Evolutionary conservation across 2,797 vertebrate genomes (phyloP), one percentile per base, ranked within the genome.

Genomic region (Eupleurogrammus muticus): DNA sequence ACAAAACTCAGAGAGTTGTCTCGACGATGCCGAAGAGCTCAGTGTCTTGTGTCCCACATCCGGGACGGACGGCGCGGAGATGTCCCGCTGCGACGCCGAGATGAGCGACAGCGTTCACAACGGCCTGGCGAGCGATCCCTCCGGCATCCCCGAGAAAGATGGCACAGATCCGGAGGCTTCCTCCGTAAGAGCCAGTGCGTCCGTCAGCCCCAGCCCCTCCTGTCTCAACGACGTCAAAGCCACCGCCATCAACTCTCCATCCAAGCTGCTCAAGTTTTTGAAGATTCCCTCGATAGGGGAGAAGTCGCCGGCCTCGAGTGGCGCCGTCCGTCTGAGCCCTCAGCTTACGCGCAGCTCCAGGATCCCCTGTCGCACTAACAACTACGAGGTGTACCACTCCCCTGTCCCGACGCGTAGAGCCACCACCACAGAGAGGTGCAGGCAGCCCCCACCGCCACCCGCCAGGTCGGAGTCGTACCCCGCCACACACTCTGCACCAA

Each of bases 281-380:
- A 98, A 98, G 88, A 93, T 97, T 62, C 96, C 97, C 1, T 87
- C 95, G 1, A 85, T 94, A 5, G 94, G 91, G 13, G 96, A 97
- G 63, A 95, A 95, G 80, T 60, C 92, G 1, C 91, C 93, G 21
- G 83, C 93, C 9, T 79, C 95, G 0, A 87, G 93, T 13, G 88
- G 92, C 1, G 88, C 94, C 0, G 93, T 95, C 21, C 95, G 96
- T 1, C 94, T 99, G 57, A 98, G 97, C 72, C 97, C 97, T 4
- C 97, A 98, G 66, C 94, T 98, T 13, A 93, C 97, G 5, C 95
- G 96, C 12, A 96, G 91, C 82, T 97, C 97, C 64, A 94, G 96
- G 81, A 99, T 98, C 79, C 97, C 97, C 8, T 98, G 97, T 54
- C 94, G 97, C 38, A 96, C 96, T 65, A 95, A 96, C 82, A 96